Conservation (phyloP, 2,113 vertebrate species). For the Hylia prasina region DNA sequence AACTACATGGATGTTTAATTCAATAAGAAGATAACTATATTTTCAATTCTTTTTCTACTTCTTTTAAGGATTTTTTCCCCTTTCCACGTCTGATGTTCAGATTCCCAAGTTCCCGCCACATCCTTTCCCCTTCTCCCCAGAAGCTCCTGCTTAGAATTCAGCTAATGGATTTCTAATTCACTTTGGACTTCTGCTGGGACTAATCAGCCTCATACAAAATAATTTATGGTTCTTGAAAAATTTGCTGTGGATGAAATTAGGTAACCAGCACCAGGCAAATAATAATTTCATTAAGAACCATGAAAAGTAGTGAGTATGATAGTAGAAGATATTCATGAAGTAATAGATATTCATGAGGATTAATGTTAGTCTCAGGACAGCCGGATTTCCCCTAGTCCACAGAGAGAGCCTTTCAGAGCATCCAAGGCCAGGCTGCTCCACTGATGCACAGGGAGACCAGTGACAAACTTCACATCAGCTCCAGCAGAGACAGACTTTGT, state of each 20-base stretch:
- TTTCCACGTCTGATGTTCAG: constrained; percentile 16
- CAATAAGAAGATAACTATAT: constrained; percentile 23
- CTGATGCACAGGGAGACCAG: background rate
- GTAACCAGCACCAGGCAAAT: constrained; percentile 17
- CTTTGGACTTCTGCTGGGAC: constrained; percentile 56
- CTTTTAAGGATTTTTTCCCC: background rate
- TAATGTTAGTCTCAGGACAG: background rate
- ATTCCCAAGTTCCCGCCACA: background rate
- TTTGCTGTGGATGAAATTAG: constrained; percentile 43
- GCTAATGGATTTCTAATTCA: constrained; percentile 67
- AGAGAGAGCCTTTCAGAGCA: background rate
- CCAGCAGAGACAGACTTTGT: background rate
- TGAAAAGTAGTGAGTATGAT: background rate
- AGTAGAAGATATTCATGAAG: no score
- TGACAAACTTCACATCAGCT: background rate
- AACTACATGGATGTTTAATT: constrained; percentile 24
- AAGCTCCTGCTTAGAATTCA: constrained; percentile 37
- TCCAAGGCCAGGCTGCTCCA: background rate
- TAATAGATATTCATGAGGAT: background rate
- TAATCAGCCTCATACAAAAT: constrained; percentile 58
- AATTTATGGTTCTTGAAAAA: constrained; percentile 62
- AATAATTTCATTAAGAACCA: constrained; percentile 7
- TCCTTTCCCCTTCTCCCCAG: background rate
- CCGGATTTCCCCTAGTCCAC: background rate
- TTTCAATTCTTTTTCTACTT: background rate